phyloP scores from a whole-genome alignment of 2,888 invertebrate species.

The Drosophila antonietae region DNA sequence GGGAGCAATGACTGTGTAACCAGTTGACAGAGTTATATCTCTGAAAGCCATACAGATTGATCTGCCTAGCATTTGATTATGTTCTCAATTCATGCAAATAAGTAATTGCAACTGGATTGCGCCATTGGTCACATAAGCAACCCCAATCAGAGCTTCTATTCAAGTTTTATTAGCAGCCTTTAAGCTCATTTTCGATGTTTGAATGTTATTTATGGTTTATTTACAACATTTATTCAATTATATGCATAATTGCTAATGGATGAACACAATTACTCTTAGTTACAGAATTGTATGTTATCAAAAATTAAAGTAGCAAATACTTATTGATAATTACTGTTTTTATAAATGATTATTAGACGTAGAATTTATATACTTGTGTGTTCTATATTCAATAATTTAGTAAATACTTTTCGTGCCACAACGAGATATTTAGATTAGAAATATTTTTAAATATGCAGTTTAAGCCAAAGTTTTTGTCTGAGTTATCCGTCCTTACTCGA shows the following conservation, averaged over 20 bases:
- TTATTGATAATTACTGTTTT: not conserved
- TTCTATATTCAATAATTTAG: not conserved
- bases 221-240: not conserved
- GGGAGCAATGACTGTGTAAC: conserved; percentile 19
- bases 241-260: not conserved
- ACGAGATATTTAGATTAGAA: not conserved
- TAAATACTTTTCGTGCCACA: not conserved
- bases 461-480: too few relatives aligned
- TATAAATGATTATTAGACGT: not conserved
- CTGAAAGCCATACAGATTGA: conserved; percentile 13
- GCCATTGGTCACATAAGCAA: conserved; percentile 1
- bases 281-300: not conserved
- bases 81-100: conserved; percentile 22
- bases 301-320: not conserved
- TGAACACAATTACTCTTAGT: not conserved
- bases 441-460: not conserved
- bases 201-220: conserved; percentile 1
- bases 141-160: conserved; percentile 6
- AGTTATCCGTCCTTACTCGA: not conserved
- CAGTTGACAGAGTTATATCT: conserved; percentile 22
- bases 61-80: conserved; percentile 1
- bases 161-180: not conserved
- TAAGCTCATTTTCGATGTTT: not conserved
- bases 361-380: not conserved
- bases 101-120: conserved; percentile 20